Evolutionary conservation across 2,888 invertebrate species (phyloP).

Genomic region (Sarcophaga rosellei): DNA sequence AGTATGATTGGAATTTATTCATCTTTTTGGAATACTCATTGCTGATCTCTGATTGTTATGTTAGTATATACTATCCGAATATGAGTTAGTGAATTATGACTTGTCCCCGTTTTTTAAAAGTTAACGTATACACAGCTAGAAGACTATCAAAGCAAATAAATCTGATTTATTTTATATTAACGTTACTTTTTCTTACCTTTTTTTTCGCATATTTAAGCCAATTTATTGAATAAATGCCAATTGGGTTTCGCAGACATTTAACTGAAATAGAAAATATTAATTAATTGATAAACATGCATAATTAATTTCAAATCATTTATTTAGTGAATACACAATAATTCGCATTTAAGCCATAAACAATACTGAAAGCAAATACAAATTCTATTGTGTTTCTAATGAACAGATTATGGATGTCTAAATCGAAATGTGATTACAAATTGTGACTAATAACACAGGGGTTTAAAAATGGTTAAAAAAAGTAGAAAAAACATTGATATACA

Average conservation of each 20-base stretch:
- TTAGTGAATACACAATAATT: neutral
- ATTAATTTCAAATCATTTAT: conserved; percentile 44
- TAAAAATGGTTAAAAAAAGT: neutral
- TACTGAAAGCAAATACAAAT: neutral
- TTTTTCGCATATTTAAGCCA: too few relatives aligned
- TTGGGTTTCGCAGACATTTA: neutral
- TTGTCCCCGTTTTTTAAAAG: too few relatives aligned
- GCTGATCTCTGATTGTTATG: too few relatives aligned
- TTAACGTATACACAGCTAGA: too few relatives aligned
- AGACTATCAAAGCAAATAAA: too few relatives aligned
- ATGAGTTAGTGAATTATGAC: too few relatives aligned
- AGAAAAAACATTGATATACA: too few relatives aligned
- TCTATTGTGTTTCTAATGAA: neutral
- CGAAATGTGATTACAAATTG: neutral
- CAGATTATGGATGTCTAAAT: neutral
- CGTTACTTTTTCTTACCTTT: too few relatives aligned
- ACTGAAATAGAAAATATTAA: conserved; percentile 46
- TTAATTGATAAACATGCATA: conserved; percentile 42
- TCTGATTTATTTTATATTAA: too few relatives aligned
- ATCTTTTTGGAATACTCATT: too few relatives aligned
- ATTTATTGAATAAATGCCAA: neutral
- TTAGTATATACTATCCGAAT: too few relatives aligned
- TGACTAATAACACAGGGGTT: neutral
- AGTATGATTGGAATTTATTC: too few relatives aligned
- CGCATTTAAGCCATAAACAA: neutral